These are phyloP conservation scores for Myathropa florea DNA, from an alignment of 2,888 invertebrate genomes.

Conservation along the genomic window DNA sequence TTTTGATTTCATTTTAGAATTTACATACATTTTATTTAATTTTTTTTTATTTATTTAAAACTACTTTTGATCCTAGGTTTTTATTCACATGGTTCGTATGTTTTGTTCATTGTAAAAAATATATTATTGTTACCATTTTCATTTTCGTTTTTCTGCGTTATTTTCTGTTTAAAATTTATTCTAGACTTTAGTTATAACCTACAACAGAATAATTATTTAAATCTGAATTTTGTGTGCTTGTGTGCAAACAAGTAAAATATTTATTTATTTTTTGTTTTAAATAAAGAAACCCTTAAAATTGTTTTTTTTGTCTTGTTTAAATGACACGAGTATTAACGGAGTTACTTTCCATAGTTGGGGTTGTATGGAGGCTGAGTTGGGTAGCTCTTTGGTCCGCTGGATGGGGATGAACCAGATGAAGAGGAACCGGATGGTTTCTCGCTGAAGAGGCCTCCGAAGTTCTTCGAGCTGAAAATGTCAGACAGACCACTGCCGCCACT, in stretches of 20 bases:
- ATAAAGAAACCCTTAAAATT: neutral
- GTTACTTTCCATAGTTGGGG: conserved; percentile 55
- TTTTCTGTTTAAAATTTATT: conserved; percentile 26
- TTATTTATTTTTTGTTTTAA: neutral
- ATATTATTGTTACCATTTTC: conserved; percentile 62
- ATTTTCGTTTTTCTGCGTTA: conserved; percentile 10
- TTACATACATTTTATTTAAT: conserved; percentile 24
- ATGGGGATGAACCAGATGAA: conserved; percentile 59
- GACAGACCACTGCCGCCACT: conserved; percentile 74
- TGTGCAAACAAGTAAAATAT: neutral
- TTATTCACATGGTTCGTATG: conserved; percentile 47
- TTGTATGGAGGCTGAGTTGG: conserved; percentile 78
- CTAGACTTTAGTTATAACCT: conserved; percentile 5
- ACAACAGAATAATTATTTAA: neutral
- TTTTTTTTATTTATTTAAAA: conserved; percentile 33
- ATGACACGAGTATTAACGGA: neutral
- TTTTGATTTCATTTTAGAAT: conserved; percentile 54
- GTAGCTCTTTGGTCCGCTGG: conserved; percentile 76
- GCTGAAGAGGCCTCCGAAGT: conserved; percentile 79
- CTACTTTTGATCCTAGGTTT: conserved; percentile 50
- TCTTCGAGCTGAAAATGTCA: conserved; percentile 78
- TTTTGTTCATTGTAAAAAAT: conserved; percentile 64
- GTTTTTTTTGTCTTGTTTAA: neutral
- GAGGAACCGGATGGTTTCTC: conserved; percentile 76
- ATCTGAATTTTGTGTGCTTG: conserved; percentile 13